Evolutionary conservation across 2,797 vertebrate species (phyloP).

Genomic region (Aldrovandia affinis): DNA sequence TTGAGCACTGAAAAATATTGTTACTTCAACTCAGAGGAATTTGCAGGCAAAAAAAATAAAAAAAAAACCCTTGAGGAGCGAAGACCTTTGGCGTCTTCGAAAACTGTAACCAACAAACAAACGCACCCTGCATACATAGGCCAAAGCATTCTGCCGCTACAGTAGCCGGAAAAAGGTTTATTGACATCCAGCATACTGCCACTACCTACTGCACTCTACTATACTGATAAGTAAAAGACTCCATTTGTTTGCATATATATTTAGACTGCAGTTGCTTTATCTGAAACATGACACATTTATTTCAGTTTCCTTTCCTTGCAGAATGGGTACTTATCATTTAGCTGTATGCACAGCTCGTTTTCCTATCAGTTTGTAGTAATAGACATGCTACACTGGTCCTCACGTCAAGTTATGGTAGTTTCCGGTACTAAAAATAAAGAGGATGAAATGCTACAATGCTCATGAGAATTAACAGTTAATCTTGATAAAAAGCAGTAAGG

Average conservation of each 20-base stretch:
- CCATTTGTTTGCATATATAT: conserved; percentile 34
- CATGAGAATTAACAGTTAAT: background rate
- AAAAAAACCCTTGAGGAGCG: conserved; percentile 43
- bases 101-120: conserved; percentile 49
- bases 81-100: conserved; percentile 45
- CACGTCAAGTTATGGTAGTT: background rate
- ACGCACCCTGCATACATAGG: conserved; percentile 22
- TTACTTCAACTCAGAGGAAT: conserved; percentile 62
- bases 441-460: background rate
- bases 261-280: conserved; percentile 30
- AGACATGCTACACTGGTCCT: background rate
- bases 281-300: conserved; percentile 29
- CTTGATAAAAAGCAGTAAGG: background rate
- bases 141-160: conserved; percentile 29
- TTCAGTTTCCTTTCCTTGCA: background rate
- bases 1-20: conserved; percentile 55
- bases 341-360: conserved; percentile 1
- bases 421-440: background rate
- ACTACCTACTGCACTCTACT: conserved; percentile 29
- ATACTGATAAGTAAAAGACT: conserved; percentile 30
- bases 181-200: conserved; percentile 39
- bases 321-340: conserved; percentile 26
- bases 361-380: conserved; percentile 1
- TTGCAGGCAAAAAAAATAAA: conserved; percentile 55
- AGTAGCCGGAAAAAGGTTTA: conserved; percentile 18